Evolutionary conservation across 2,888 invertebrate species (phyloP), one percentile per base, ranked within the genome.

Genomic region (Callimorpha dominula): DNA sequence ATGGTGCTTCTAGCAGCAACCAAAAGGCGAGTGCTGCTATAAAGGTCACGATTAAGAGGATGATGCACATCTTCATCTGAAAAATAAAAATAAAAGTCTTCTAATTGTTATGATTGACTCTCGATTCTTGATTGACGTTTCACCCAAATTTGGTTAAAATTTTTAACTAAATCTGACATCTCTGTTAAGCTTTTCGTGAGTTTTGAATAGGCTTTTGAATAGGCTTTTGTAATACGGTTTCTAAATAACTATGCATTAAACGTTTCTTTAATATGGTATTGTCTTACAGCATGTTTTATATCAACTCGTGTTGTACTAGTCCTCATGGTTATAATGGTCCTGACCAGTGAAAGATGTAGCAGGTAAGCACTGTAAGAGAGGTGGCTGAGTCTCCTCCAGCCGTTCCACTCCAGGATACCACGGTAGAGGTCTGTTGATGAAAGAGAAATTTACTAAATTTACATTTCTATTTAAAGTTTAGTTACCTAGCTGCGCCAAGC

Each of bases 331-430:
- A 52, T 52, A 15, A 52, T 52, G 15, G 15, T 52, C 12, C 50
- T 52, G 50, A 52, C 15, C 5, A 52, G 0, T 12, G 50, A 12
- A 17, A 52, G 15, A 15, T 52, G 50, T 14, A 68, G 20, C 46
- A 68, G 43, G 69, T 80, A 84, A 57, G 80, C 80, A 70, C 80
- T 77, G 78, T 84, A 84, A 9, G 78, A 77, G 0, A 85, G 75
- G 12, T 80, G 67, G 69, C 80, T 81, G 8, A 79, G 49, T 11
- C 66, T 68, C 11, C 68, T 73, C 88, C 86, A 89, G 14, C 81
- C 80, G 1, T 71, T 43, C 87, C 88, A 88, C 69, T 86, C 87
- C 14, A 88, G 57, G 0, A 87, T 43, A 0, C 85, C 76, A 0
- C 87, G 82, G 77, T 85, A 85, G 1, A 84, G 12, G 0, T 72